phyloP scores from a whole-genome alignment of 1,140 invertebrate genomes.

The Drosophila kohkoa region DNA sequence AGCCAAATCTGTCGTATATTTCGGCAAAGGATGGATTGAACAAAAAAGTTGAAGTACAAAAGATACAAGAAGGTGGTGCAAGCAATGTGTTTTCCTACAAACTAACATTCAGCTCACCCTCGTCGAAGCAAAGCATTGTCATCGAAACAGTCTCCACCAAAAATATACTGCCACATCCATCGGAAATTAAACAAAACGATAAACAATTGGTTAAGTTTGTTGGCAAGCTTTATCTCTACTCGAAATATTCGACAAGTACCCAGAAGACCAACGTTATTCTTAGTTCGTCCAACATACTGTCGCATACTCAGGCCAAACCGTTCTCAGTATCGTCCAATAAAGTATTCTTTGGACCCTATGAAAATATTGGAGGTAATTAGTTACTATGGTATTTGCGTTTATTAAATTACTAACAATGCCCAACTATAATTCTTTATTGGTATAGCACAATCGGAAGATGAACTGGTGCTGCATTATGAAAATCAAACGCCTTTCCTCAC shows the following conservation, averaged over 20 bases:
- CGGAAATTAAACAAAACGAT: slow-evolving; percentile 95
- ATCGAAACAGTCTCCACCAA: slow-evolving; percentile 92
- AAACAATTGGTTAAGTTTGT: slow-evolving; percentile 95
- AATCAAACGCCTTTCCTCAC: slow-evolving; percentile 98
- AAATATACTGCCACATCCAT: slow-evolving; percentile 92
- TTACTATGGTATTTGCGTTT: not conserved
- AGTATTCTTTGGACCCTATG: slow-evolving; percentile 95
- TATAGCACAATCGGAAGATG: slow-evolving; percentile 86
- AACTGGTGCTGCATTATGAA: slow-evolving; percentile 95
- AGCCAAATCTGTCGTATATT: slow-evolving; percentile 90
- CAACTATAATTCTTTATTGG: not conserved
- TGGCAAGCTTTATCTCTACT: slow-evolving; percentile 94
- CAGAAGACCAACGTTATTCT: slow-evolving; percentile 94
- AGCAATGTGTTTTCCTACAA: slow-evolving; percentile 76
- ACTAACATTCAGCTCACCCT: slow-evolving; percentile 52
- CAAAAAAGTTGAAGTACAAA: slow-evolving; percentile 87
- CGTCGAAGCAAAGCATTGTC: slow-evolving; percentile 87
- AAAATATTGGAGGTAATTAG: slow-evolving; percentile 87
- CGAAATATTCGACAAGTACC: slow-evolving; percentile 91
- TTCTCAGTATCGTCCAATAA: slow-evolving; percentile 91
- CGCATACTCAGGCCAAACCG: slow-evolving; percentile 94
- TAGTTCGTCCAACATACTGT: slow-evolving; percentile 92
- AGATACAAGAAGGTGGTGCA: slow-evolving; percentile 86
- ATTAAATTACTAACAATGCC: not conserved
- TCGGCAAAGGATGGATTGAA: slow-evolving; percentile 89